A percentile compares a stretch with the other conserved stretches of the same genome.
phyloP scores from a whole-genome alignment of 2,797 vertebrate genomes.

The Decapterus maruadsi region DNA sequence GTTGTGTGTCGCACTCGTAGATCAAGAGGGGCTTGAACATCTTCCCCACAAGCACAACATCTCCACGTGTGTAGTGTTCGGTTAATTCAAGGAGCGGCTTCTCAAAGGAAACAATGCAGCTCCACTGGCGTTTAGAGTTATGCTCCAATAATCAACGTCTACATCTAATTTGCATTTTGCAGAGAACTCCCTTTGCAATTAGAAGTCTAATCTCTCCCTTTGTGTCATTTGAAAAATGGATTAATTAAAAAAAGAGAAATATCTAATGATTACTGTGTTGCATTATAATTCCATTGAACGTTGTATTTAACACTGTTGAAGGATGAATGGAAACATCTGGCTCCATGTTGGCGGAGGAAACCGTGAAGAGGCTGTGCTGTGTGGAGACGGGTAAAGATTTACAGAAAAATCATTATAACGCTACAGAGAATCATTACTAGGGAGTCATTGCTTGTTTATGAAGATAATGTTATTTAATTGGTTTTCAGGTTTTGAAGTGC shows the following conservation, averaged over 20 bases:
- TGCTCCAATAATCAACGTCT: conserved; percentile 33
- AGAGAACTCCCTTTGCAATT: conserved; percentile 31
- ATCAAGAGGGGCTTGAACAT: neutral
- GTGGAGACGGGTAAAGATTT: neutral
- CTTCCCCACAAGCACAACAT: neutral
- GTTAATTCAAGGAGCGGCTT: conserved; percentile 8
- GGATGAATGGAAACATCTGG: conserved; percentile 17
- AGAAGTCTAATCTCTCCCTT: conserved; percentile 30
- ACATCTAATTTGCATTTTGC: conserved; percentile 32
- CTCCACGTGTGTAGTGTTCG: neutral
- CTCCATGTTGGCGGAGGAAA: neutral
- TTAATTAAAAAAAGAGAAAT: conserved; percentile 3
- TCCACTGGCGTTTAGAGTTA: conserved; percentile 38
- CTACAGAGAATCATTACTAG: neutral
- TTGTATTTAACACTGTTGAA: neutral
- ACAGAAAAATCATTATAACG: neutral
- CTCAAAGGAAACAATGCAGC: neutral
- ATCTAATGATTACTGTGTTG: conserved; percentile 10
- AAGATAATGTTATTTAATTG: neutral
- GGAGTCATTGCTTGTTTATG: neutral
- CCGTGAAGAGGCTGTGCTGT: neutral
- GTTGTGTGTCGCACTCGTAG: neutral
- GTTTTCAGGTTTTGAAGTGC: neutral
- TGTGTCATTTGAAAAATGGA: conserved; percentile 19
- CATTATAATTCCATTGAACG: conserved; percentile 8